Conservation (phyloP, 2,888 invertebrate genomes). For the Thymelicus sylvestris region DNA sequence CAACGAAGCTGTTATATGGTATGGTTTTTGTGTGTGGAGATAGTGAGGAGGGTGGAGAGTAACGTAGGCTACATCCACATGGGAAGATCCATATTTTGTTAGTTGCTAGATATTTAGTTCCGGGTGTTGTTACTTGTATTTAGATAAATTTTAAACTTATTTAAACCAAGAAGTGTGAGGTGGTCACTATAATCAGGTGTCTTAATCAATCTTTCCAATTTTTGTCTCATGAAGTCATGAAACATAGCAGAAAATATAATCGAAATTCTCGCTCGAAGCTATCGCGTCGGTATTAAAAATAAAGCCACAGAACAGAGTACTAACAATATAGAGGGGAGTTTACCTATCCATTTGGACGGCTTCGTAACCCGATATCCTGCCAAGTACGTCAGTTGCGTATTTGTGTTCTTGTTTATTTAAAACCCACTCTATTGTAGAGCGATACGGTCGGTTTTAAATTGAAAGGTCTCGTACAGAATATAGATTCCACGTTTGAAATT, state of each 20-base stretch:
- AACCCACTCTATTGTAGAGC: slow-evolving; percentile 7
- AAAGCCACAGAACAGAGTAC: slow-evolving; percentile 32
- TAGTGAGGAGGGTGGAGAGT: no score
- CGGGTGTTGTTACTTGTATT: no score
- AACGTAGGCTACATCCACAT: no score
- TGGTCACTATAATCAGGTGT: no score
- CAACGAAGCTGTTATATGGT: no score
- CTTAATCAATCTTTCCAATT: background rate
- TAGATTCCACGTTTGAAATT: slow-evolving; percentile 34
- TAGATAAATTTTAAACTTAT: no score
- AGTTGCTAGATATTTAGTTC: no score
- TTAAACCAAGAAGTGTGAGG: no score
- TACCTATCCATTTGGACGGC: slow-evolving; percentile 74
- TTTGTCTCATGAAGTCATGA: background rate
- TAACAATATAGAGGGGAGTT: slow-evolving; percentile 46
- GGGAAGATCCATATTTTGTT: no score
- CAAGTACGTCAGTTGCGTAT: slow-evolving; percentile 32
- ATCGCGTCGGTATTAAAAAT: slow-evolving; percentile 28
- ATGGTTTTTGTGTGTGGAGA: no score
- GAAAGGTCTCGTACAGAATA: slow-evolving; percentile 7
- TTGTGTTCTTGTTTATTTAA: slow-evolving; percentile 2
- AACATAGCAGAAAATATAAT: slow-evolving; percentile 11
- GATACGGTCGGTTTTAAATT: slow-evolving; percentile 11
- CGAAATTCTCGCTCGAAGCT: slow-evolving; percentile 10
- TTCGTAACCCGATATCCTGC: slow-evolving; percentile 63